Evolutionary conservation across 2,113 vertebrate genomes (phyloP), one percentile per base, ranked within the genome.

Genomic region (Pteropus alecto): DNA sequence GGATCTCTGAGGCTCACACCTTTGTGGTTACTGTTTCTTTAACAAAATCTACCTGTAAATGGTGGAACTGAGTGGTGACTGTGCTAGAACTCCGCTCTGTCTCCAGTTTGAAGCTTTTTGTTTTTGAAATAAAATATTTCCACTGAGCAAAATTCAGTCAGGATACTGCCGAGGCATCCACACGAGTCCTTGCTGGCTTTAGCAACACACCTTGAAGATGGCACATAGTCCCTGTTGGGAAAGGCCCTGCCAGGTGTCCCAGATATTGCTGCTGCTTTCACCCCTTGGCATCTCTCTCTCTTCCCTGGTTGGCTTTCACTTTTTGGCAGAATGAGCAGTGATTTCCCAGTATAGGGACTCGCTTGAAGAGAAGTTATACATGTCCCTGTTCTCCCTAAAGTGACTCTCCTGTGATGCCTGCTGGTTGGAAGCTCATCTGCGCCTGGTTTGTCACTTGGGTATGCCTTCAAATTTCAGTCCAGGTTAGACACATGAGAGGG

Each of bases 51-150:
- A 28, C 81, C 22, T 84, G 14, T 48, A 12, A 19, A 4, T 21
- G 26, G 65, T 87, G 54, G 88, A 83, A 65, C 11, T 84, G 71
- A 85, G 76, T 73, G 71, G 76, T 30, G 22, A 79, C 38, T 16
- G 41, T 26, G 63, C 15, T 60, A 76, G 88, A 93, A 94, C 88
- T 70, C 56, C 11, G 51, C 48, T 63, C 93, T 13, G 84, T 82
- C 91, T 98, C 43, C 68, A 65, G 70, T 41, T 71, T 24, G 82
- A 91, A 70, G 63, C 92, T 77, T 94, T 90, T 43, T 58, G 58
- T 41, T 93, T 96, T 95, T 70, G 93, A 97, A 95, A 86, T 63
- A 14, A 12, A 48, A 41, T 54, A 58, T 95, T 97, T 96, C 82
- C 86, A 78, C n/a, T 58, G 93, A 96, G 73, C 61, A 24, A 26